These are phyloP conservation scores for Dasyurus viverrinus DNA, from an alignment of 2,113 vertebrate species.

Conservation along the genomic window DNA sequence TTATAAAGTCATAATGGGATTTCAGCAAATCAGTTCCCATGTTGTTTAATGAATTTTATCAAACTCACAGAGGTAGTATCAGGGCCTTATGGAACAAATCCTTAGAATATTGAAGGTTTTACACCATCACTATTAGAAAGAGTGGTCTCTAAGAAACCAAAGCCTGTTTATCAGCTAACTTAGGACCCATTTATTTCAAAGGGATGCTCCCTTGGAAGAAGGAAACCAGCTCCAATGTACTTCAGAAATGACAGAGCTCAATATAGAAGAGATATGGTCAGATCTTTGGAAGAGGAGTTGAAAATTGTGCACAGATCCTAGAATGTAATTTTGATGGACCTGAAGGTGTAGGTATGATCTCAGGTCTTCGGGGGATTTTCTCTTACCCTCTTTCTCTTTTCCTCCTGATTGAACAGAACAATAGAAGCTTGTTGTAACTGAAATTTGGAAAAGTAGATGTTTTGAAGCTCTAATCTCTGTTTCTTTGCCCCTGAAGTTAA, in stretches of 20 bases:
- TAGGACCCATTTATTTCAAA: neutral
- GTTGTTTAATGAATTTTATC: neutral
- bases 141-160: neutral
- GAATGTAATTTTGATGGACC: neutral
- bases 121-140: neutral
- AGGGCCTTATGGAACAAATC: neutral
- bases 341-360: neutral
- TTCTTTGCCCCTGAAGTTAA: neutral
- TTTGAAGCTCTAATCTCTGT: neutral
- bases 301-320: neutral
- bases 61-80: neutral
- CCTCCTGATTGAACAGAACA: neutral
- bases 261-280: neutral
- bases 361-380: neutral
- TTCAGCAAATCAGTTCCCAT: neutral
- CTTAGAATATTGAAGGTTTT: neutral
- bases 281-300: neutral
- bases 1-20: neutral
- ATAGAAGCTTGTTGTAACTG: neutral
- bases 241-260: neutral
- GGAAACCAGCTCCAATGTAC: neutral
- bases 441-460: neutral
- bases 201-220: neutral
- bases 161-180: neutral
- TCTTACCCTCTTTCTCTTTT: neutral